A percentile compares a stretch with the other conserved stretches of the same genome.
Evolutionary conservation across 2,113 vertebrate genomes (phyloP).

Genomic region (Canis aureus): DNA sequence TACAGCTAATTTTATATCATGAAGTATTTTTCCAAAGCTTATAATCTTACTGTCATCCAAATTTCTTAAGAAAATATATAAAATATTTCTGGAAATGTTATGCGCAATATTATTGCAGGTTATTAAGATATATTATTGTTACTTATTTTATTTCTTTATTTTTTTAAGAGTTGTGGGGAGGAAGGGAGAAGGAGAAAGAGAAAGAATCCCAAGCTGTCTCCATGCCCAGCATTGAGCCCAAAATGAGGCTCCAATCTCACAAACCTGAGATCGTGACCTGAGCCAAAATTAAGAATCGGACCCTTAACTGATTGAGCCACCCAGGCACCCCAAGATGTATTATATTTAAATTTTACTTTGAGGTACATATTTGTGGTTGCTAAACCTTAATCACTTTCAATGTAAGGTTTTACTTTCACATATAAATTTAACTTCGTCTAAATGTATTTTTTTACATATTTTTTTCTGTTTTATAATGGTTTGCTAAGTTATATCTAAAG

Average conservation of each 20-base stretch:
- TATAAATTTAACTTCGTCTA: not conserved
- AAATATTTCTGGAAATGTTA: not conserved
- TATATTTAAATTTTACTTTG: not conserved
- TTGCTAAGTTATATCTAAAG: not conserved
- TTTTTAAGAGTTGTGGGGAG: not conserved
- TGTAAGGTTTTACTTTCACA: not conserved
- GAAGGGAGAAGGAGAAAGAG: not conserved
- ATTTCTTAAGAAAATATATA: not conserved
- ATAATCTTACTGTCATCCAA: not conserved
- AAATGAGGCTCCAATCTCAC: not conserved
- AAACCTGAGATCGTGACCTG: not conserved
- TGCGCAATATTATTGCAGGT: not conserved
- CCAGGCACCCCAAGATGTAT: not conserved
- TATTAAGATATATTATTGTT: not conserved
- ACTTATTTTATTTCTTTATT: not conserved
- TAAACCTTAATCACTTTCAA: not conserved
- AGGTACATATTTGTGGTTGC: not conserved
- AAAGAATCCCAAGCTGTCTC: not conserved
- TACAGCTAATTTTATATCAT: not conserved
- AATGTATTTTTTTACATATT: too few species aligned
- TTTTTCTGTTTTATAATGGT: not conserved
- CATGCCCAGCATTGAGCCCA: not conserved
- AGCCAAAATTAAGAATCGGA: not conserved
- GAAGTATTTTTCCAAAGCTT: not conserved
- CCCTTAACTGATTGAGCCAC: not conserved